Evolutionary conservation across 2,888 invertebrate species (phyloP), one percentile per base, ranked within the genome.

Genomic region (Apocheima hispidaria): DNA sequence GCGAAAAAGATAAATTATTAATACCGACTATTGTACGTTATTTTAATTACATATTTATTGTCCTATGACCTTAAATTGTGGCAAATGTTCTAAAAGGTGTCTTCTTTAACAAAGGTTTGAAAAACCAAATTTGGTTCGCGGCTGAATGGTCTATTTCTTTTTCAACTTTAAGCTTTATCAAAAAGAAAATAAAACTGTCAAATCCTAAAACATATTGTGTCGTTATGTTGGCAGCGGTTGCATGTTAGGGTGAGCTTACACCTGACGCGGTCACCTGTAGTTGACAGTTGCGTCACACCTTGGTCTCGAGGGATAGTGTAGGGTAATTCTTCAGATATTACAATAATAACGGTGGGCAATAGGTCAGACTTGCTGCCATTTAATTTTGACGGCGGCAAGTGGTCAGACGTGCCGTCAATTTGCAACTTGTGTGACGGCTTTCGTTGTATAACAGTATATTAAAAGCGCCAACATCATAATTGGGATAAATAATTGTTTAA

Each of bases 321-420:
- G 69, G 70, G 69, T 70, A 67, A 68, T 74, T 70, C 70, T 70
- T 74, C 68, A 70, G 58, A 72, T 73, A 73, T 77, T 79, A 74
- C 64, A 74, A 75, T 74, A 75, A 75, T 77, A 78, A 77, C 70
- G 70, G 66, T 60, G 56, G 40, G 74, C 80, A 87, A 88, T 84
- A 87, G 86, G 86, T 87, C 81, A 85, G 79, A 28, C 78, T 87
- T 88, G 88, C 86, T 87, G 84, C 79, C 82, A 71, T 64, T n/a
- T n/a, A n/a, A n/a, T n/a, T n/a, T 64, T 66, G 60, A 59, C 51
- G 84, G 85, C 86, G 86, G 83, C 84, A 87, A 88, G 81, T 68
- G 63, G 82, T 86, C 89, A 88, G 87, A 87, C 89, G 87, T 72
- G 56, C 36, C 35, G 30, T 16, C 40, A 20, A 38, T 40, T 44